Conservation (phyloP, 2,888 invertebrate species). For the Zygogramma bicolorata region DNA sequence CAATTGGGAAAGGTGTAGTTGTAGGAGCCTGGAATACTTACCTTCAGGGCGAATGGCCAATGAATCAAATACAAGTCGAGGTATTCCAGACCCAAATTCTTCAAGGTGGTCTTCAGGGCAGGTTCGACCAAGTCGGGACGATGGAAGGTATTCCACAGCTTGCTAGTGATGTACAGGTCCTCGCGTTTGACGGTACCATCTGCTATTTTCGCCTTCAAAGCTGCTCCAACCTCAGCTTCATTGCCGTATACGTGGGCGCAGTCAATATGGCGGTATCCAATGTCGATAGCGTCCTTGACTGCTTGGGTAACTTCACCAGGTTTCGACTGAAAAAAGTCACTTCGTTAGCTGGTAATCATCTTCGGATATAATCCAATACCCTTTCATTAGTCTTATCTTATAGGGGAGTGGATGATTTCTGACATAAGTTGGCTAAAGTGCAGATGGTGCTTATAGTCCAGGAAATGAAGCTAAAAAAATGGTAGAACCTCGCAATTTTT, state of each 20-base stretch:
- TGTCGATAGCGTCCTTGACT: slow-evolving; percentile 78
- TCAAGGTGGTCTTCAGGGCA: slow-evolving; percentile 64
- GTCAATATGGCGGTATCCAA: slow-evolving; percentile 84
- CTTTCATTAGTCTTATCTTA: too few species aligned
- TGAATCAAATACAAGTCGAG: slow-evolving; percentile 72
- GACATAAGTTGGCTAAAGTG: too few species aligned
- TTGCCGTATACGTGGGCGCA: slow-evolving; percentile 79
- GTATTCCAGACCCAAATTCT: slow-evolving; percentile 68
- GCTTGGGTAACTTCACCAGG: slow-evolving; percentile 76
- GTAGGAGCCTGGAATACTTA: slow-evolving; percentile 14
- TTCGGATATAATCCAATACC: too few species aligned
- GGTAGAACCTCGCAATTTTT: too few species aligned
- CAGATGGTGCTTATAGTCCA: too few species aligned
- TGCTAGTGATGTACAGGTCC: slow-evolving; percentile 78
- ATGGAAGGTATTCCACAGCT: slow-evolving; percentile 93
- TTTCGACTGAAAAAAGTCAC: slow-evolving; percentile 70
- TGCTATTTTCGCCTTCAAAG: slow-evolving; percentile 43
- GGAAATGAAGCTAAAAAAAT: too few species aligned
- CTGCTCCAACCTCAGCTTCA: slow-evolving; percentile 76
- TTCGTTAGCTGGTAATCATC: not conserved
- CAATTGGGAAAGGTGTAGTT: not conserved
- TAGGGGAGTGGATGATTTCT: too few species aligned
- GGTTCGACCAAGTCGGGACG: slow-evolving; percentile 71
- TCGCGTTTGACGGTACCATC: slow-evolving; percentile 72
- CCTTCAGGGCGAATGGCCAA: slow-evolving; percentile 65